Percentiles rank a stretch among this genome's conserved stretches.
These are phyloP conservation scores for Nemoura dubitans DNA, from an alignment of 2,888 invertebrate species.

Conservation along the genomic window DNA sequence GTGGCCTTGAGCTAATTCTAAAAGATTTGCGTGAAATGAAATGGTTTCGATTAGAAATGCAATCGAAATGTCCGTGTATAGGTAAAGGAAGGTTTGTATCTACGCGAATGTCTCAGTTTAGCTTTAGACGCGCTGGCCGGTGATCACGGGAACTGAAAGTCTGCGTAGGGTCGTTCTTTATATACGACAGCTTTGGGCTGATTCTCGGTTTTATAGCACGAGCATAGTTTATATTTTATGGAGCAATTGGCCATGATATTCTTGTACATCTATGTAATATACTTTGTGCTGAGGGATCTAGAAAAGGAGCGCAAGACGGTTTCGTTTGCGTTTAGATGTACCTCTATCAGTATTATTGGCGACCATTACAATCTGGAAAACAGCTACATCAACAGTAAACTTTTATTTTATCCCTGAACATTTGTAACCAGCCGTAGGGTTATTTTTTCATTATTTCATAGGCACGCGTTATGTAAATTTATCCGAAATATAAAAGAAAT, in stretches of 20 bases:
- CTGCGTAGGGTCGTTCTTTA: neutral
- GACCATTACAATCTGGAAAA: neutral
- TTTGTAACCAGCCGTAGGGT: neutral
- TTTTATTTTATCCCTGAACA: neutral
- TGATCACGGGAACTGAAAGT: neutral
- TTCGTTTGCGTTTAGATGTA: constrained; percentile 2
- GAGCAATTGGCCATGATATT: constrained; percentile 23
- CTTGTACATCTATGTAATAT: neutral
- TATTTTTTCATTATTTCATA: neutral
- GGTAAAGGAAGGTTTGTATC: neutral
- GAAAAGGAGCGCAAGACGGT: neutral
- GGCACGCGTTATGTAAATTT: constrained; percentile 12
- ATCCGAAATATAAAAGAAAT: neutral
- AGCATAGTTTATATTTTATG: constrained; percentile 21
- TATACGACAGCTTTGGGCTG: constrained; percentile 29
- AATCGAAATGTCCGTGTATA: neutral
- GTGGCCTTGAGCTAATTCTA: neutral
- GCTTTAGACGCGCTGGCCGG: neutral
- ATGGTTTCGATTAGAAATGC: neutral
- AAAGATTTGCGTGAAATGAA: neutral
- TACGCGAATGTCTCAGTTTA: neutral
- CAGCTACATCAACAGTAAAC: neutral
- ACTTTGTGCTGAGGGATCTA: neutral
- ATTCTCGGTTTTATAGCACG: constrained; percentile 10
- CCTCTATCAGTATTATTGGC: neutral